Evolutionary conservation across 1,140 invertebrate species (phyloP), one percentile per base, ranked within the genome.

Genomic region (Drosophila sulfurigaster): DNA sequence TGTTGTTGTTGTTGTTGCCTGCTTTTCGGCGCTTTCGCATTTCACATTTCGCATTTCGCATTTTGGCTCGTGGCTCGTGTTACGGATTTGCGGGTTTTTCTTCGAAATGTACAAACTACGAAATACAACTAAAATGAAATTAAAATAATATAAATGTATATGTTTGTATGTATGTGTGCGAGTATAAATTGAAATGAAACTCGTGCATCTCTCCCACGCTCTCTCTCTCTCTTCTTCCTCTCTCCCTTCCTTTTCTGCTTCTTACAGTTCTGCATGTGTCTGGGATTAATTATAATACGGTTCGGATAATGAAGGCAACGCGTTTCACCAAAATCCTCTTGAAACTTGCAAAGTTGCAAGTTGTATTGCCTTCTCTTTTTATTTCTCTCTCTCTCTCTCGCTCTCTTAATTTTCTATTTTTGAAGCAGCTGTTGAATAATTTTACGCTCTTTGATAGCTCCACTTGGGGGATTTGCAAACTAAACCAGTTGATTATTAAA

Each of bases 161-260:
- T 32, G 30, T 32, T 6, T 7, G 20, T 57, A 56, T 57, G 49
- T 41, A 0, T 41, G 13, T 43, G 41, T 43, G 7, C 41, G 41
- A 43, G 41, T 15, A 54, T 35, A 32, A 72, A 66, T 66, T 66
- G 69, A 72, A 58, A 72, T 52, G 35, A 72, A 72, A 52, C 35
- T 64, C 49, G 49, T 43, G 51, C 43, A n/a, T 1, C 43, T 16
- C 3, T 3, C 20, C 20, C 20, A 25, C 20, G 11, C 41, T 3
- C 13, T n/a, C 16, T 7, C 13, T 16, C 43, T 11, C 28, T 1
- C 57, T 15, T 41, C 13, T 48, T 32, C 16, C 28, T 32, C 5
- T 56, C 45, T 52, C 11, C 10, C 1, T 25, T 56, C 1, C 11
- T 4, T 25, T 28, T 10, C 52, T 67, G 64, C 43, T 3, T 25